These are phyloP conservation scores for Ligdia adustata DNA, from an alignment of 2,888 invertebrate genomes.

Conservation along the genomic window DNA sequence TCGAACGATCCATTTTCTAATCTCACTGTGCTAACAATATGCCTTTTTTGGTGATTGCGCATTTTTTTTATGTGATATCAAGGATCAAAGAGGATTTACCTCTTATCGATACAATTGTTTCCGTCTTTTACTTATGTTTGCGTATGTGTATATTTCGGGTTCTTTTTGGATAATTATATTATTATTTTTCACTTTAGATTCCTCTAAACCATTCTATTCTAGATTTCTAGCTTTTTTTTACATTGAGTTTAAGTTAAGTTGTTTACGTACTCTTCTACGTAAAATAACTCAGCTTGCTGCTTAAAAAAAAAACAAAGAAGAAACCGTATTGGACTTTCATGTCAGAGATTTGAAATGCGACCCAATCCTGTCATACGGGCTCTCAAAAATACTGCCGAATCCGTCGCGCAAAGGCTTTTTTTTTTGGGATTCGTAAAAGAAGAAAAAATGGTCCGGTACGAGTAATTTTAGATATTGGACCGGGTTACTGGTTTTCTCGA, in stretches of 20 bases:
- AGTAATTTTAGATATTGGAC: too few relatives aligned
- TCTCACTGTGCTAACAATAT: conserved; percentile 15
- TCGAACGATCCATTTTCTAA: conserved; percentile 19
- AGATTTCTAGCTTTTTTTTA: neutral
- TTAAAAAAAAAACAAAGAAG: conserved; percentile 2
- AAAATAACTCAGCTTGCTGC: conserved; percentile 2
- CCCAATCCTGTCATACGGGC: conserved; percentile 4
- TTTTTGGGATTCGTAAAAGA: too few relatives aligned
- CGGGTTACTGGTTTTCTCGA: too few relatives aligned
- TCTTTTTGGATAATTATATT: neutral
- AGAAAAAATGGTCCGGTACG: too few relatives aligned
- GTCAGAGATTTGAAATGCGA: conserved; percentile 16
- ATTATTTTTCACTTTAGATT: neutral
- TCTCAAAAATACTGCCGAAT: conserved; percentile 6
- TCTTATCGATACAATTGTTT: neutral
- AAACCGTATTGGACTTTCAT: conserved; percentile 7
- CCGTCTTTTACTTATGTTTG: neutral
- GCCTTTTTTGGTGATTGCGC: conserved; percentile 7
- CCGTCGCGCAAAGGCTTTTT: too few relatives aligned
- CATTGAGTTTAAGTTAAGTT: neutral
- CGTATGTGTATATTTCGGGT: neutral
- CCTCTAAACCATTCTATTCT: too few relatives aligned
- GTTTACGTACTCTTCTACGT: too few relatives aligned
- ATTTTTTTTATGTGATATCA: conserved; percentile 10
- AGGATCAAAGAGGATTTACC: conserved; percentile 4